Base-by-base conservation (phyloP, 2,888 invertebrate species). In the Ornithoptera alexandrae region DNA sequence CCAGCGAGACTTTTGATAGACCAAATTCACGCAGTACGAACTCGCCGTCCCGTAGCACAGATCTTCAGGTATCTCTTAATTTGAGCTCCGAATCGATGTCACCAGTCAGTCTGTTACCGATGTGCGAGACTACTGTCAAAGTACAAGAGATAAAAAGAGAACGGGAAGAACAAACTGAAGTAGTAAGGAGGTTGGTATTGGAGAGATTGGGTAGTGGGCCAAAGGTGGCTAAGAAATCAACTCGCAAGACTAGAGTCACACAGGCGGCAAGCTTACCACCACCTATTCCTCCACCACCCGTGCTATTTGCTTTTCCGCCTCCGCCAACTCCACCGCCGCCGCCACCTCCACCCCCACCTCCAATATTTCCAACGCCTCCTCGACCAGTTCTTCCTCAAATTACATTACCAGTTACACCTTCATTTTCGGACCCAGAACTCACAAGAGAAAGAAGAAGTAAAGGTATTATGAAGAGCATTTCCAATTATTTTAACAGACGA, bases 381-480 rank as follows among this genome's bases (percentile, higher is more conserved):
- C 77, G 82, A 53, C 81, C 82, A 0, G 78, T 85, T 1, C 84
- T 85, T 0, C 87, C 87, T 3, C 77, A 81, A 46, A 77, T 85
- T 76, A 77, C 86, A 8, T 77, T 87, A 53, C 85, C 88, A 15
- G 90, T 89, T 56, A 85, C 87, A 17, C 85, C 90, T 5, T 92
- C 94, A 24, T 92, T 93, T 73, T 94, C 94, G 3, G 94, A 94
- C 80, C 94, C 94, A 10, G 94, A 94, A 81, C 82, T 94, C 61
- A 86, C 92, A 64, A 83, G 90, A 70, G 88, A 93, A 36, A 96
- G 96, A 78, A 93, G 97, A 73, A 93, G 97, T 72, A 96, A 95
- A 79, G 97, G 97, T 86, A 95, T 97, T 67, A 97, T 97, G 79
- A 97, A 96, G 88, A 95, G 97, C 66, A 95, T 97, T 73, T 96